Evolutionary conservation across 2,113 vertebrate species (phyloP), one percentile per base, ranked within the genome.

Genomic region (Muntiacus muntjak): DNA sequence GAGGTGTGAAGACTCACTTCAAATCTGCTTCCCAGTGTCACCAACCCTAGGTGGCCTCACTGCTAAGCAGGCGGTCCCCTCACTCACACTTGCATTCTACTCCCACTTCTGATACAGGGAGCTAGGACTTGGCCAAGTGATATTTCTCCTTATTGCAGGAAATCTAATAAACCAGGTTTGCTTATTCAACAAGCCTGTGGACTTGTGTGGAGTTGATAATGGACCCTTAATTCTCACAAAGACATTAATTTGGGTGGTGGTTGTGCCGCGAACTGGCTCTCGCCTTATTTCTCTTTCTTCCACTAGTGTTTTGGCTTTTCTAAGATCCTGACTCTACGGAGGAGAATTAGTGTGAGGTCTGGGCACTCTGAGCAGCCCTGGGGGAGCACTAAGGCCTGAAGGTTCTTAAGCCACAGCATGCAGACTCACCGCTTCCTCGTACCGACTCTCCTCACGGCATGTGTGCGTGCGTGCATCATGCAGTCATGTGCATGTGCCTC

Each of bases 241-340:
- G 11, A 10, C 40, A 0, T 4, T 2, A 3, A 3, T 3, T 19
- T 5, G n/a, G n/a, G n/a, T n/a, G n/a, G n/a, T n/a, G 1, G 33
- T 55, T 2, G 1, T 0, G 28, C 47, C 62, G 5, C 0, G 1
- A 10, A 3, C 0, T 45, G 6, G 5, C 1, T 12, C 28, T 23
- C 3, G 5, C 52, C 30, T 45, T 3, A 2, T 67, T 28, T n/a
- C 9, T 14, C 14, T 33, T 11, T 28, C 19, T 28, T 10, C 36
- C 19, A 1, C 0, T 8, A 3, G 11, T 8, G 7, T n/a, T 4
- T 8, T 0, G 43, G 7, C 5, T 82, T 23, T 60, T 26, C n/a
- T 13, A 1, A 17, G 17, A 54, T 4, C 25, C 6, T 12, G 7
- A 4, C 1, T 25, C 16, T 11, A 0, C 5, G 1, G 9, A 25